Conservation (phyloP, 1,140 invertebrate species). For the Drosophila kohkoa region DNA sequence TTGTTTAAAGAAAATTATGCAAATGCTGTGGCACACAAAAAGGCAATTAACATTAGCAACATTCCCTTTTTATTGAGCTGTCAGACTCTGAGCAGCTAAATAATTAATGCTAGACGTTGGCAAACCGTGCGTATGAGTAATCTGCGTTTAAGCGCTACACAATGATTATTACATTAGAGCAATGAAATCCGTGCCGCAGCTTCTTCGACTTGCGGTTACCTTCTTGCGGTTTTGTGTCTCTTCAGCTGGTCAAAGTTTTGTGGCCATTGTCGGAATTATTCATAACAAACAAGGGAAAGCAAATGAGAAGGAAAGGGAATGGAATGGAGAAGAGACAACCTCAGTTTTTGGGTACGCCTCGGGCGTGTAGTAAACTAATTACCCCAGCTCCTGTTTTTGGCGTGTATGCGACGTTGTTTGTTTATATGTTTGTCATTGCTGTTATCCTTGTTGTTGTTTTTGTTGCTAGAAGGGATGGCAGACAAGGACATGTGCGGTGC, state of each 20-base stretch:
- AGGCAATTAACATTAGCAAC: conserved; percentile 68
- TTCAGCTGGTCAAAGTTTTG: conserved; percentile 74
- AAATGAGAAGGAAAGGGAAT: background rate
- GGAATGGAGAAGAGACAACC: conserved; percentile 8
- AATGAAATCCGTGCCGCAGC: conserved; percentile 20
- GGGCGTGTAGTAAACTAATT: conserved; percentile 79
- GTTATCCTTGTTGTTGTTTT: conserved; percentile 36
- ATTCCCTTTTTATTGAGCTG: conserved; percentile 43
- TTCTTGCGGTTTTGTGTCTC: conserved; percentile 59
- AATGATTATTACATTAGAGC: conserved; percentile 35
- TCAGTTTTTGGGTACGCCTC: conserved; percentile 59
- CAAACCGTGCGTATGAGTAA: conserved; percentile 80
- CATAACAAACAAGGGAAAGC: conserved; percentile 43
- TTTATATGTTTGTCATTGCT: conserved; percentile 45
- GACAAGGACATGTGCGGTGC: conserved; percentile 42
- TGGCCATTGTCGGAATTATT: conserved; percentile 70
- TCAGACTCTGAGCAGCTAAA: conserved; percentile 40
- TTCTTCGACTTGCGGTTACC: conserved; percentile 67
- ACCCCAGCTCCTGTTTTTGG: conserved; percentile 49
- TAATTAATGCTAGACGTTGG: conserved; percentile 59
- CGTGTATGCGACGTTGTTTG: conserved; percentile 41
- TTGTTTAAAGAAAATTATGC: conserved; percentile 84
- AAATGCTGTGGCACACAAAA: conserved; percentile 69
- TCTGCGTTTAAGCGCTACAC: conserved; percentile 57
- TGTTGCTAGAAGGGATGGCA: conserved; percentile 46